Conservation (phyloP, 2,113 vertebrate genomes). For the Elephas maximus region DNA sequence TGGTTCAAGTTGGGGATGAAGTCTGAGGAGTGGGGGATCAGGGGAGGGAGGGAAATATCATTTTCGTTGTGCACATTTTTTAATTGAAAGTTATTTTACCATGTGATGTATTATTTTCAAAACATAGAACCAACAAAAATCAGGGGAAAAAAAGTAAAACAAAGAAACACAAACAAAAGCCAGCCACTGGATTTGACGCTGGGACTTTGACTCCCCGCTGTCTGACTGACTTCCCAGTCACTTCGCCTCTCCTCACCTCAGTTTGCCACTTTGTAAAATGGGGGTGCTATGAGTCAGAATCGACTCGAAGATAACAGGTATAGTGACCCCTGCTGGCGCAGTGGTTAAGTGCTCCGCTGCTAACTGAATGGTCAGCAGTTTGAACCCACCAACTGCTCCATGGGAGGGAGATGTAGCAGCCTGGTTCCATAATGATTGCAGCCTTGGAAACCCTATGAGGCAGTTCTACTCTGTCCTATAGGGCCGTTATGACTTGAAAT, state of each 20-base stretch:
- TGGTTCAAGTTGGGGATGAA: accelerated
- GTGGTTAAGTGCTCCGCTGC: background rate
- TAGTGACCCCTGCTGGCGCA: background rate
- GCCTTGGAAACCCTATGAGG: background rate
- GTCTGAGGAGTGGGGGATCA: too few relatives aligned
- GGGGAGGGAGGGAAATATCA: accelerated
- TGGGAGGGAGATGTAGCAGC: background rate
- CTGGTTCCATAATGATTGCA: background rate
- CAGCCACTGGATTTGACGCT: accelerated
- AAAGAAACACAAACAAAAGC: background rate
- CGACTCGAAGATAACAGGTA: too few relatives aligned
- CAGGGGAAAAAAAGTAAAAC: background rate
- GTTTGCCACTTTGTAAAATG: background rate
- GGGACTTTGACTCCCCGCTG: accelerated
- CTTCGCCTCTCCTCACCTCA: background rate
- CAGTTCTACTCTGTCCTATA: background rate
- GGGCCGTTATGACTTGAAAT: background rate
- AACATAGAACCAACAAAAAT: background rate
- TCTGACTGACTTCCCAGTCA: accelerated
- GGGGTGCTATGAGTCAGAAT: too few relatives aligned
- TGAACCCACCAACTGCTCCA: background rate
- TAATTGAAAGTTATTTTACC: background rate
- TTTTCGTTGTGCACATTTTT: background rate
- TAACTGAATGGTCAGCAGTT: background rate
- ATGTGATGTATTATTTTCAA: background rate